Percentiles rank a stretch among this genome's conserved stretches.
These are phyloP conservation scores for Amphiura filiformis DNA, from an alignment of 35 echinoderm and acorn worm genomes.

Conservation along the genomic window DNA sequence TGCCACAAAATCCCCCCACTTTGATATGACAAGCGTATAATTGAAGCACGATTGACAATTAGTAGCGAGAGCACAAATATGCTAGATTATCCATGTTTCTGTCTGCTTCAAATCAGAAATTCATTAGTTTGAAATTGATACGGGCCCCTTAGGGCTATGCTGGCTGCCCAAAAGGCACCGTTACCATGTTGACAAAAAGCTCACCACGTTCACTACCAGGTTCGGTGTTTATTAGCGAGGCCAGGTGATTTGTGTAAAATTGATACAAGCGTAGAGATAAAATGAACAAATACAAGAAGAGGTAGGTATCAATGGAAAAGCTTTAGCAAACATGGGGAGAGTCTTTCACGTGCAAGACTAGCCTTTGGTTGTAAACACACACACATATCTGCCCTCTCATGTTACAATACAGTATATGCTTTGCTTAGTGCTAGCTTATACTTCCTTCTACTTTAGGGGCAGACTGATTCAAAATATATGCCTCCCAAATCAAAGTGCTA, in stretches of 20 bases:
- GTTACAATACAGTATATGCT: no score
- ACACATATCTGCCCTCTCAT: no score
- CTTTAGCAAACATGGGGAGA: no score
- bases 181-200: neutral
- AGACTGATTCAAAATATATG: no score
- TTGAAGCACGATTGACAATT: neutral
- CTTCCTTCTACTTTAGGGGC: no score
- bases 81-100: neutral
- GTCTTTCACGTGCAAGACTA: no score
- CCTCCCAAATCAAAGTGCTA: no score
- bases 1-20: no score
- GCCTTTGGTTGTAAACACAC: no score
- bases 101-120: neutral
- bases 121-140: conserved; percentile 8
- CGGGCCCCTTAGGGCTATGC: neutral
- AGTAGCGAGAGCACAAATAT: neutral
- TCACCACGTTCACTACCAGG: neutral
- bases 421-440: no score
- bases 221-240: neutral
- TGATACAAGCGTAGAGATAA: neutral
- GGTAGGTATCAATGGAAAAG: neutral
- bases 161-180: no score
- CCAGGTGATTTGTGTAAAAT: neutral
- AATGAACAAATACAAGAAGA: neutral
- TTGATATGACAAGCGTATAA: neutral